Percentiles rank a stretch among this genome's conserved stretches.
Evolutionary conservation across 37 sponge, comb jelly and placozoan species (phyloP).

Genomic region (Bolinopsis microptera): DNA sequence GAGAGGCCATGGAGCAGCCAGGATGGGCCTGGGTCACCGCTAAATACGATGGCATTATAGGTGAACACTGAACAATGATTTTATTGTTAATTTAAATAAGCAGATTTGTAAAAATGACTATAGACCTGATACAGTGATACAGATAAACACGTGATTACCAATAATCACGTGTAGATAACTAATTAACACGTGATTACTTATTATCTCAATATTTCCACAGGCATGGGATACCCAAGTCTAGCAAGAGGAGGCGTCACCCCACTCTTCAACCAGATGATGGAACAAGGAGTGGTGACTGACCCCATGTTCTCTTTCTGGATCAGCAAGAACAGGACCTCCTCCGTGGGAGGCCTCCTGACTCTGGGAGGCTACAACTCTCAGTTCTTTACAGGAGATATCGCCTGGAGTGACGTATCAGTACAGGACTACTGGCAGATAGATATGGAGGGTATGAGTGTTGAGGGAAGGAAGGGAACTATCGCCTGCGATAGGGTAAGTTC

Average conservation of each 20-base stretch:
- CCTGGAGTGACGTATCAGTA: background rate
- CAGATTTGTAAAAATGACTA: no score
- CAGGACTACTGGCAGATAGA: constrained; percentile 19
- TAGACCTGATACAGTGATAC: no score
- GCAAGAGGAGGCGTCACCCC: constrained; percentile 15
- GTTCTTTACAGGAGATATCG: background rate
- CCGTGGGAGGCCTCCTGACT: background rate
- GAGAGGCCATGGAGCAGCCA: constrained; percentile 26
- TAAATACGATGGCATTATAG: constrained; percentile 32
- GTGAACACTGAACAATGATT: background rate
- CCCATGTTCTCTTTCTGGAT: constrained; percentile 38
- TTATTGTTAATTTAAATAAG: background rate
- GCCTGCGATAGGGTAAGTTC: background rate
- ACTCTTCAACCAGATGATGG: background rate
- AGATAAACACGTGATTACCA: no score
- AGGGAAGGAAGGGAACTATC: background rate
- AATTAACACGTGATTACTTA: no score
- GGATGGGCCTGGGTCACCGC: constrained; percentile 4
- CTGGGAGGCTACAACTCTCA: constrained; percentile 20
- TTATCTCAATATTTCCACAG: no score
- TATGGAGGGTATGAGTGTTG: background rate
- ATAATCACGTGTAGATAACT: no score
- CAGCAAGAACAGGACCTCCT: constrained; percentile 7
- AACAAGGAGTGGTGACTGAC: background rate
- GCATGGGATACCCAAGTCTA: background rate